Conservation (phyloP, 64 coral and sea anemone genomes). For the Platygyra sinensis region DNA sequence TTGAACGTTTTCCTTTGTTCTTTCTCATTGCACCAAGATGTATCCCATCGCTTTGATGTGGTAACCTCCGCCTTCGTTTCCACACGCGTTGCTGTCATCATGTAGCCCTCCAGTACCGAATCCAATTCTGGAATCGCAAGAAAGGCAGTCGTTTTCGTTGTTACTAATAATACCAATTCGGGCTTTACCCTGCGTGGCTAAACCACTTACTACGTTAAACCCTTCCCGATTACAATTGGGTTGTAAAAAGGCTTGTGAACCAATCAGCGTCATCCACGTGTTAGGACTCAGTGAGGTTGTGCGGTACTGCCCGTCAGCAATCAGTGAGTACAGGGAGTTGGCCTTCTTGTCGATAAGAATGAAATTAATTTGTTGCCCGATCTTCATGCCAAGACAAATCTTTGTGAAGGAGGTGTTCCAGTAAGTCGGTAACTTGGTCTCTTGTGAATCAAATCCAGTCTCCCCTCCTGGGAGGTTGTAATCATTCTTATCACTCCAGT, state of each 20-base stretch:
- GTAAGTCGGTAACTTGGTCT: too few relatives aligned
- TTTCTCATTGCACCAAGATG: conserved; percentile 39
- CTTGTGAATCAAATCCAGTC: too few relatives aligned
- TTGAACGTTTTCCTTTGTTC: neutral
- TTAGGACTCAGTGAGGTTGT: neutral
- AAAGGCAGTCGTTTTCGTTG: conserved; percentile 13
- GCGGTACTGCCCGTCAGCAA: conserved; percentile 45
- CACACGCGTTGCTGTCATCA: neutral
- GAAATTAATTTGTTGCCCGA: neutral
- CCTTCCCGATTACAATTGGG: neutral
- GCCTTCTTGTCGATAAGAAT: conserved; percentile 21
- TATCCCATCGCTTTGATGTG: conserved; percentile 24
- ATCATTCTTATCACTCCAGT: too few relatives aligned
- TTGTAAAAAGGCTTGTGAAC: neutral
- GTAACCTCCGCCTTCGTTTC: neutral
- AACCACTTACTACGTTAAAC: neutral
- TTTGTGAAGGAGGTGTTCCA: neutral
- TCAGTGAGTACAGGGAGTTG: conserved; percentile 14
- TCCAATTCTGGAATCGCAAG: conserved; percentile 24
- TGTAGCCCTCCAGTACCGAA: conserved; percentile 15
- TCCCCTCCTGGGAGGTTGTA: too few relatives aligned
- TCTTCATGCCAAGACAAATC: conserved; percentile 32
- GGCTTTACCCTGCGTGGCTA: neutral
- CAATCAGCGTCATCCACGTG: conserved; percentile 1
- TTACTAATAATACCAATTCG: conserved; percentile 48